Evolutionary conservation across 2,113 vertebrate species (phyloP).

Genomic region (Rhagologus leucostigma): DNA sequence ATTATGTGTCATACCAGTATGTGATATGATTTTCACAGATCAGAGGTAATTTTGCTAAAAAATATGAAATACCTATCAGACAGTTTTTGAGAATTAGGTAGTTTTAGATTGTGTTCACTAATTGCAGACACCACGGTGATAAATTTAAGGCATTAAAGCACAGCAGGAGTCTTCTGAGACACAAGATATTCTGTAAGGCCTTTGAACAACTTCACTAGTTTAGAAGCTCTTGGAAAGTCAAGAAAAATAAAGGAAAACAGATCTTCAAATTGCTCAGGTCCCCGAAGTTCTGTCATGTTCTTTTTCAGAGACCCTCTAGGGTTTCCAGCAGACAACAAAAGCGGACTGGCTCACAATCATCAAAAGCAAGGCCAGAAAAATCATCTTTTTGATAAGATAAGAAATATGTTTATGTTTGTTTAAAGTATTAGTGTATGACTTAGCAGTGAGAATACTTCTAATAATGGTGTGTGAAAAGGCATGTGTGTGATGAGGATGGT

Average conservation of each 20-base stretch:
- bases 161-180: constrained; percentile 54
- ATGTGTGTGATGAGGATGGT: background rate
- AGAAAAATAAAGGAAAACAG: constrained; percentile 18
- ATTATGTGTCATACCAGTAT: background rate
- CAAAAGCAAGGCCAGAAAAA: background rate
- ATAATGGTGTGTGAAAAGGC: background rate
- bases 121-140: constrained; percentile 44
- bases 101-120: constrained; percentile 21
- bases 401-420: constrained; percentile 21
- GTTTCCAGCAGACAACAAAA: constrained; percentile 23
- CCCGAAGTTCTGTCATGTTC: background rate
- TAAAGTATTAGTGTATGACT: background rate
- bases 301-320: background rate
- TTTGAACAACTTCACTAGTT: constrained; percentile 47
- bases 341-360: constrained; percentile 1
- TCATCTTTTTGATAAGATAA: background rate
- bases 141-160: constrained; percentile 58
- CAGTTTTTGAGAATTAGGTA: background rate
- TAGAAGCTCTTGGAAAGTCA: constrained; percentile 36
- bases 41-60: background rate
- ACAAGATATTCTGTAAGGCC: constrained; percentile 34
- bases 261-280: constrained; percentile 19
- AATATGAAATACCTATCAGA: background rate
- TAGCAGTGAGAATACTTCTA: background rate
- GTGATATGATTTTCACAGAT: background rate